Base-by-base conservation (phyloP, 2,113 vertebrate genomes). In the Ptyas mucosa region DNA sequence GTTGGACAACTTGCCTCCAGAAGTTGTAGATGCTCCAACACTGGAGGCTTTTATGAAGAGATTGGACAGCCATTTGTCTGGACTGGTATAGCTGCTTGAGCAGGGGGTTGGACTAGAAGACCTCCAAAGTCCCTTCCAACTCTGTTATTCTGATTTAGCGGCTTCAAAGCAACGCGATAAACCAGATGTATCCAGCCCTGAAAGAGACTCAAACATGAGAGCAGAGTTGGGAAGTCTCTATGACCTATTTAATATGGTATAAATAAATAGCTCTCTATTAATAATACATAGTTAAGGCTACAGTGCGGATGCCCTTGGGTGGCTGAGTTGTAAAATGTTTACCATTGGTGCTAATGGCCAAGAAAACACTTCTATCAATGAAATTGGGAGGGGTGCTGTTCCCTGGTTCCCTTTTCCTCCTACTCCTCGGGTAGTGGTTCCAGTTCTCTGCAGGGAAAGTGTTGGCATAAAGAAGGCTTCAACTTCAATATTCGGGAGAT, bases 261-360 rank as follows among this genome's bases (percentile, higher is more conserved):
- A 89, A 94, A 95, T 94, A 96, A 96, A 94, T 92, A 94, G 87
- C 94, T 95, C 94, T n/a, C 64, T 91, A 96, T 97, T 94, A 96
- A 97, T 96, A 96, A 96, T 96, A 90, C 95, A 96, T 97, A 96
- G 94, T 95, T 95, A 86, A 95, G 95, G 93, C 94, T 96, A 57
- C 5, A 0, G 92, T 94, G 90, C 87, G 91, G 92, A 93, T 95
- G 90, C 64, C 94, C 93, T 51, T 7, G 85, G n/a, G 89, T 58
- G 94, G 93, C 91, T 94, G 57, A 89, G 88, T 24, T 93, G 85
- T 46, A 14, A 1, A 49, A 81, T 94, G 57, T 88, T 96, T 95
- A 61, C 94, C 81, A 54, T 0, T 34, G 69, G 57, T 93, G 95
- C 93, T 85, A 69, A 49, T 94, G 51, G 93, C 75, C 51, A 87